Evolutionary conservation across 2,888 invertebrate genomes (phyloP), one percentile per base, ranked within the genome.

Genomic region (Brassicogethes aeneus): DNA sequence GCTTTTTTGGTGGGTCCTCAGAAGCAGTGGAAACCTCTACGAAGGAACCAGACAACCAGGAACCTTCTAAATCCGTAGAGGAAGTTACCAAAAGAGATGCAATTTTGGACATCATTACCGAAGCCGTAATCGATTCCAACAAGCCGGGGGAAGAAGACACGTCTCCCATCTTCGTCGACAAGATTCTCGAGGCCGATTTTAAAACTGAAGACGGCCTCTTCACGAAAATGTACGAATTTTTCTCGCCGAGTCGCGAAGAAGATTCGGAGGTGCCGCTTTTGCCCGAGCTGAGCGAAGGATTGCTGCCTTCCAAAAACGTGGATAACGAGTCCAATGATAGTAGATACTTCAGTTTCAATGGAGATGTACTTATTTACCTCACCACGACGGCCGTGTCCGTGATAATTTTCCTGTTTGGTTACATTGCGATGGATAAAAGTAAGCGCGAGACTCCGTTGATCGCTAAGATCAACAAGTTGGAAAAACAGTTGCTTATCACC

Each of bases 361-460:
- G 56, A 2, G 58, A 61, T 34, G 23, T 60, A 15, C 50, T 59
- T 7, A 36, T 61, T 1, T 61, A 59, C 45, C 41, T 65, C 16
- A 40, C 56, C 12, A 62, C 85, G 36, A 79, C 84, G n/a, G 82
- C 85, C 2, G 66, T 76, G n/a, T 79, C 85, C 0, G 77, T 83
- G 1, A 69, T 87, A 3, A 64, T 85, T 37, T 87, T 89, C 57
- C 76, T 80, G 13, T 72, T 87, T 43, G 84, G 85, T 15, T 84
- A 85, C 66, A 82, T 86, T 62, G 81, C 82, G 53, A 78, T 87
- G 46, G 86, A 86, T 65, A 85, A 82, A 58, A 79, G 74, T 54
- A 76, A 80, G 48, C 76, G 81, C 55, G 86, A 86, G 58, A 74
- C 78, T 36, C 75, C 76, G 38, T 71, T 88, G 17, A 76, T 89